These are phyloP conservation scores for Enteromius treurensis DNA, from an alignment of 2,797 vertebrate species.

Conservation along the genomic window DNA sequence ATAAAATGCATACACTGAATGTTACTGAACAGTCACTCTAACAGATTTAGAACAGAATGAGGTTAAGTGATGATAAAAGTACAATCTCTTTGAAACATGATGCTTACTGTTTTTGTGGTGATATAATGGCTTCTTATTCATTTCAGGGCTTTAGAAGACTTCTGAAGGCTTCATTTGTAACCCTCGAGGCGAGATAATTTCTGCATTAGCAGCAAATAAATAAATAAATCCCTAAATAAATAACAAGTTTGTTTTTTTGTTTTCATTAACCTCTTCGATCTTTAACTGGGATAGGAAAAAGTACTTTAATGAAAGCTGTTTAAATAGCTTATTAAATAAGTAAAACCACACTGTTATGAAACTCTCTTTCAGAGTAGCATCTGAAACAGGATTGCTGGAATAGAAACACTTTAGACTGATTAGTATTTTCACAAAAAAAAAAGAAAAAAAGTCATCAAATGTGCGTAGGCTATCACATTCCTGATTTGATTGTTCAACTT, in stretches of 20 bases:
- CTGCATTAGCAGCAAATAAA: background rate
- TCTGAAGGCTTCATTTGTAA: background rate
- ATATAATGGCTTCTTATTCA: background rate
- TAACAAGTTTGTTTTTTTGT: background rate
- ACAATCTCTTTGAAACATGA: background rate
- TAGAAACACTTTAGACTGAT: slow-evolving; percentile 42
- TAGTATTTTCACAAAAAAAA: slow-evolving; percentile 27
- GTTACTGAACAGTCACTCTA: no score
- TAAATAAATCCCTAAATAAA: background rate
- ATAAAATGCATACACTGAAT: background rate
- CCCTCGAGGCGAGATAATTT: background rate
- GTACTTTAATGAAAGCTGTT: background rate
- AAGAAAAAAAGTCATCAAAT: slow-evolving; percentile 11
- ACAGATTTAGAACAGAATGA: background rate
- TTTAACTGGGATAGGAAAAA: background rate
- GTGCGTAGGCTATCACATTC: slow-evolving; percentile 35
- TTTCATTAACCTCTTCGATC: background rate
- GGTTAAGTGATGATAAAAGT: background rate
- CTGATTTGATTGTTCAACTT: slow-evolving; percentile 31
- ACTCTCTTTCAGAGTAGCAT: slow-evolving; percentile 16
- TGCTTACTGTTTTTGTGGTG: background rate
- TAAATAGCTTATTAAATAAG: slow-evolving; percentile 14
- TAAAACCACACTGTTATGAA: slow-evolving; percentile 12
- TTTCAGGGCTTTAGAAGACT: background rate
- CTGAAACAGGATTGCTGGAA: slow-evolving; percentile 27